Evolutionary conservation across 2,113 vertebrate genomes (phyloP).

Genomic region (Morone saxatilis): DNA sequence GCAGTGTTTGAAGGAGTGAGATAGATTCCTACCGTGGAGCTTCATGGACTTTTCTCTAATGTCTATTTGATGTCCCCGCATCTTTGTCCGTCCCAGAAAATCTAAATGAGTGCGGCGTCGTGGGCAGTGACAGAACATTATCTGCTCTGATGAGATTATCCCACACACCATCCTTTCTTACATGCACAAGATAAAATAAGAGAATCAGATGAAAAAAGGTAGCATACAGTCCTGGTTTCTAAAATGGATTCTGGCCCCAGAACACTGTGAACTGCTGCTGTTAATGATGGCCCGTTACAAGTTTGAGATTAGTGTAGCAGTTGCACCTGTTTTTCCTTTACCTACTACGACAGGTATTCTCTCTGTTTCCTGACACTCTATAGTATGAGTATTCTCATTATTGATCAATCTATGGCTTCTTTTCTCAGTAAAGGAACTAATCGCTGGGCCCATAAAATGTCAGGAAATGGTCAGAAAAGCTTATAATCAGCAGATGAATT

Average conservation of each 20-base stretch:
- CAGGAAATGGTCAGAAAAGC: no score
- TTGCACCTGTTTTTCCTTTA: no score
- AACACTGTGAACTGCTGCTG: background rate
- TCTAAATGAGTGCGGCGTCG: conserved; percentile 39
- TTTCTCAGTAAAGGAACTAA: no score
- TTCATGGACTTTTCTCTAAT: background rate
- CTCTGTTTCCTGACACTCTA: no score
- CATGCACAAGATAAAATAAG: conserved; percentile 10
- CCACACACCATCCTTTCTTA: conserved; percentile 18
- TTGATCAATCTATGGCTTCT: no score
- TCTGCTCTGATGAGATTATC: conserved; percentile 35
- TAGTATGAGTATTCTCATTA: no score
- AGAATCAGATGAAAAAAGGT: conserved; percentile 5
- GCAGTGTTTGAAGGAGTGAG: background rate
- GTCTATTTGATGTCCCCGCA: background rate
- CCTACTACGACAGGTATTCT: no score
- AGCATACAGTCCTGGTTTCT: background rate
- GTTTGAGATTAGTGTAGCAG: background rate
- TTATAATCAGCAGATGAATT: no score
- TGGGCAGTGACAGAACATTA: conserved; percentile 40
- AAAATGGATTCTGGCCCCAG: background rate
- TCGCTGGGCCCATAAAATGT: no score
- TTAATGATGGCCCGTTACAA: background rate
- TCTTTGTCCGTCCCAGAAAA: background rate
- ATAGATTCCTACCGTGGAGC: background rate